A percentile compares a stretch with the other conserved stretches of the same genome.
These are phyloP conservation scores for Spicauda simplicius DNA, from an alignment of 2,888 invertebrate genomes.

Conservation along the genomic window DNA sequence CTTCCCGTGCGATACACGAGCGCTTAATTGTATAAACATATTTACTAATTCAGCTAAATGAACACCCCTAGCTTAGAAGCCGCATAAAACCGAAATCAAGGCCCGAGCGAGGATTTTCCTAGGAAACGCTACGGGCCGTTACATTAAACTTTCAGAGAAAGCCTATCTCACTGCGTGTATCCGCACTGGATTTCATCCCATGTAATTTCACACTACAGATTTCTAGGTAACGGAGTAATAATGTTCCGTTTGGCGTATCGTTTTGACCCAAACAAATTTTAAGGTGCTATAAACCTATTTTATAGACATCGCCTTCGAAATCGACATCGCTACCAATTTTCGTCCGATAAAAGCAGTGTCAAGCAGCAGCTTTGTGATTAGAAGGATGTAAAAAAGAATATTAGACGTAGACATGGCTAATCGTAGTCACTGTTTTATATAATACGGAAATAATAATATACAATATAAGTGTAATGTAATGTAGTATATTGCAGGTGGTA, in stretches of 20 bases:
- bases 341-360: no score
- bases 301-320: no score
- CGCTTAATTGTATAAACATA: constrained; percentile 42
- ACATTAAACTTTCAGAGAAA: constrained; percentile 72
- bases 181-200: constrained; percentile 59
- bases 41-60: constrained; percentile 64
- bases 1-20: constrained; percentile 22
- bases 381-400: no score
- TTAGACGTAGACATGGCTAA: no score
- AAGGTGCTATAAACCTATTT: no score
- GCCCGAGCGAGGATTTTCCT: constrained; percentile 59
- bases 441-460: no score
- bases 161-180: constrained; percentile 55
- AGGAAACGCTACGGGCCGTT: constrained; percentile 59
- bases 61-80: constrained; percentile 59
- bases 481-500: no score
- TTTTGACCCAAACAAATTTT: constrained; percentile 36
- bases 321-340: no score
- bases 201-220: constrained; percentile 67
- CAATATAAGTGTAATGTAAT: no score
- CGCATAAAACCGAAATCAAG: constrained; percentile 69
- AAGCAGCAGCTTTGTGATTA: no score
- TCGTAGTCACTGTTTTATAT: no score
- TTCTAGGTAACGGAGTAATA: constrained; percentile 57
- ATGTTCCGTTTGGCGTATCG: constrained; percentile 48